Evolutionary conservation across 2,797 vertebrate species (phyloP).

Genomic region (Brotula barbata): DNA sequence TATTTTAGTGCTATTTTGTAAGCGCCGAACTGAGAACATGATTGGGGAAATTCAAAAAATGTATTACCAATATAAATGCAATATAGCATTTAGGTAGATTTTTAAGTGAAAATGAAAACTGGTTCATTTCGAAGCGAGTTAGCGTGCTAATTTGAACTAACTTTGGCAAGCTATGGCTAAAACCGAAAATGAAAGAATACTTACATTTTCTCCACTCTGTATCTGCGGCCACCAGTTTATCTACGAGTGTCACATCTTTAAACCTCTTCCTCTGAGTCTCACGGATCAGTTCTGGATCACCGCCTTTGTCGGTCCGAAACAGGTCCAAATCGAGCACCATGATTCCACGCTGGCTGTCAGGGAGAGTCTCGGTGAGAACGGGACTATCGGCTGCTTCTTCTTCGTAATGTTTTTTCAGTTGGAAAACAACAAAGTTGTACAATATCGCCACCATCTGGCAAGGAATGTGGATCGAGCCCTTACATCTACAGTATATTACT

Average conservation of each 20-base stretch:
- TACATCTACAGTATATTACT: no score
- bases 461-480: no score
- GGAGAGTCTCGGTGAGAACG: constrained; percentile 5
- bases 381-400: background rate
- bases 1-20: background rate
- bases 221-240: constrained; percentile 87
- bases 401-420: no score
- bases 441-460: no score
- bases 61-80: rapidly evolving
- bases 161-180: constrained; percentile 3
- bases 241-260: constrained; percentile 92
- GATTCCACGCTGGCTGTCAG: constrained; percentile 44
- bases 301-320: constrained; percentile 94
- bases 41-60: rapidly evolving
- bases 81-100: rapidly evolving
- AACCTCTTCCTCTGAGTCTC: constrained; percentile 91
- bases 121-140: background rate
- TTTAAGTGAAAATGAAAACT: background rate
- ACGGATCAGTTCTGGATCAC: constrained; percentile 86
- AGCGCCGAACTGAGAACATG: background rate
- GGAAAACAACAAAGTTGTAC: no score
- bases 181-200: constrained; percentile 38
- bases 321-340: constrained; percentile 95
- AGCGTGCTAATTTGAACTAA: constrained; percentile 10
- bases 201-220: constrained; percentile 94